Conservation (phyloP, 1,140 invertebrate genomes). For the Trachymyrmex cornetzi region DNA sequence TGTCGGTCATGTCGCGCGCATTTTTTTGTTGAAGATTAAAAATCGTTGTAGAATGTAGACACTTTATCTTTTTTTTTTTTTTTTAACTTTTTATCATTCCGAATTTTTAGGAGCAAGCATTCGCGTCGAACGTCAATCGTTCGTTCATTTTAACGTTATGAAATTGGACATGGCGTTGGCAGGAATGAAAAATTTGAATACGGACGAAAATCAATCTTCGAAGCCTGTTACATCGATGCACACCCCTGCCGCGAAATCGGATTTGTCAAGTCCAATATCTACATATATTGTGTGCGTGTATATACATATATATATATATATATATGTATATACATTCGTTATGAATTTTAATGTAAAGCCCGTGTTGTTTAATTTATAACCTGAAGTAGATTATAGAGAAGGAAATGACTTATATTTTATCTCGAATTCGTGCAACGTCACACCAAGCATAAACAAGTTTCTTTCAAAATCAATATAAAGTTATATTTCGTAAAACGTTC, state of each 20-base stretch:
- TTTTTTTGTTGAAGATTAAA: slow-evolving; percentile 17
- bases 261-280: slow-evolving; percentile 59
- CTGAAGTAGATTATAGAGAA: not conserved
- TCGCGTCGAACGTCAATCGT: slow-evolving; percentile 54
- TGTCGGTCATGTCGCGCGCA: not conserved
- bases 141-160: slow-evolving; percentile 60
- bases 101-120: slow-evolving; percentile 50
- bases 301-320: slow-evolving; percentile 5
- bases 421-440: slow-evolving; percentile 16
- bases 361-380: slow-evolving; percentile 45
- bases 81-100: slow-evolving; percentile 20
- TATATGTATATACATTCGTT: not conserved
- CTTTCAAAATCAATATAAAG: not conserved
- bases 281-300: not conserved
- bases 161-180: slow-evolving; percentile 48
- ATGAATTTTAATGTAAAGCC: slow-evolving; percentile 57
- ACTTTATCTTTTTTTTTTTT: slow-evolving; percentile 17
- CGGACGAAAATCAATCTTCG: slow-evolving; percentile 55
- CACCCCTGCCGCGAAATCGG: slow-evolving; percentile 41
- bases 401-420: slow-evolving; percentile 16
- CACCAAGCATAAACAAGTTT: not conserved
- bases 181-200: slow-evolving; percentile 63
- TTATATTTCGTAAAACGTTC: slow-evolving; percentile 2
- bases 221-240: slow-evolving; percentile 55
- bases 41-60: not conserved